Percentiles rank a stretch among this genome's conserved stretches.
Evolutionary conservation across 2,113 vertebrate genomes (phyloP).

Genomic region (Hymenochirus boettgeri): DNA sequence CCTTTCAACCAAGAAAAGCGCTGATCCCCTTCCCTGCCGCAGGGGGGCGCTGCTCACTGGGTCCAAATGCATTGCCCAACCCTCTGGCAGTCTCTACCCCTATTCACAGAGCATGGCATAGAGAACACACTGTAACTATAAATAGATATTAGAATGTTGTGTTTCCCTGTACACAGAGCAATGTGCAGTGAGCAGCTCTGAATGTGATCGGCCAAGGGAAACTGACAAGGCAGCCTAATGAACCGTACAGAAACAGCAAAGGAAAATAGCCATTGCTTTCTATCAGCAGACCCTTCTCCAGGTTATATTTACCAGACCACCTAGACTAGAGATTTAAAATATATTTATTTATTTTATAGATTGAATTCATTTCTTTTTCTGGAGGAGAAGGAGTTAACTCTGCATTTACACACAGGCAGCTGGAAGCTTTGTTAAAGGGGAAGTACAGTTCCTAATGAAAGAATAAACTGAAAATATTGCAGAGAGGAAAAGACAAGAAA

Average conservation of each 20-base stretch:
- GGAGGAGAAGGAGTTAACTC: no score
- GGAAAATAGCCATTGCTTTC: constrained; percentile 78
- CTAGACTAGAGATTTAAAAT: constrained; percentile 47
- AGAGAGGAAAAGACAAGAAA: no score
- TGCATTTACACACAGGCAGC: no score
- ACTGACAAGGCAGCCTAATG: constrained; percentile 90
- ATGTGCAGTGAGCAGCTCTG: constrained; percentile 86
- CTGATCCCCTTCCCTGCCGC: background rate
- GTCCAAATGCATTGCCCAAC: no score
- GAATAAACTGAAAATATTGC: no score
- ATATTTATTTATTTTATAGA: no score
- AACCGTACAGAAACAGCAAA: constrained; percentile 80
- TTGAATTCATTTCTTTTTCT: no score
- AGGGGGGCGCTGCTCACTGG: background rate
- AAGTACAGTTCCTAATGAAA: no score
- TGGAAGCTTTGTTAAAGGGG: no score
- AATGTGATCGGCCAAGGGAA: constrained; percentile 79
- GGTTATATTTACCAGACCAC: constrained; percentile 58
- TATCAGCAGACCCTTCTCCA: constrained; percentile 64
- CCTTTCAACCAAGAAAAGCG: background rate
- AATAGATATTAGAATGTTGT: background rate
- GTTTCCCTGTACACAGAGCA: constrained; percentile 73
- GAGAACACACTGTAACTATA: background rate
- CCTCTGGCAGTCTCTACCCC: no score
- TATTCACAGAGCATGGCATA: background rate